Evolutionary conservation across 2,113 vertebrate genomes (phyloP), one percentile per base, ranked within the genome.

Genomic region (Lepisosteus osseus): DNA sequence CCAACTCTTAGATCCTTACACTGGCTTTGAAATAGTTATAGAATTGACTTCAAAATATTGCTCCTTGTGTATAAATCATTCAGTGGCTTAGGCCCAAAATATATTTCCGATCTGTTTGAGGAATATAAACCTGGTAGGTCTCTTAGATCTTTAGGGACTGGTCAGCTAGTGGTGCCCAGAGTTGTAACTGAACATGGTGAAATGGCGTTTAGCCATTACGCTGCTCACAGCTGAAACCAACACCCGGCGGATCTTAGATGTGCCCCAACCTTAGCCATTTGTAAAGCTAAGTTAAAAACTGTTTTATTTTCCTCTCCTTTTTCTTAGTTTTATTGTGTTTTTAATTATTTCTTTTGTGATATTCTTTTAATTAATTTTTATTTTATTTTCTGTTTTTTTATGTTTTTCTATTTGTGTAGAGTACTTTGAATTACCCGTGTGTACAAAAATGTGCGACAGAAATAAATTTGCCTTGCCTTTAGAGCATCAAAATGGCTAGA

Each of bases 351-450:
- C 29, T 29, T 2, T 29, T 29, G 29, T 29, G 29, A 29, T 29
- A 29, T 29, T 29, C 7, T 41, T 11, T 11, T 65, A 65, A 17
- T 66, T 43, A 66, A 0, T 66, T 7, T 66, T 44, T 44, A 13
- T 44, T 44, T n/a, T 45, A 43, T 9, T 43, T 44, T 6, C 64
- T 3, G 5, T 66, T 13, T 66, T 3, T 45, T 67, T 67, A 45
- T 12, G 13, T 67, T 1, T 45, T 47, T 67, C 3, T n/a, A 7
- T 14, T 47, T 45, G 47, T 67, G 9, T 47, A 47, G 14, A 44
- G 40, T 8, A 66, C 65, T 67, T 44, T 67, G 43, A n/a, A n/a
- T 67, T 67, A n/a, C 65, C 29, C 65, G 15, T 67, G 42, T 67
- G 65, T 47, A 67, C 12, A 1, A 3, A 66, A 51, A 51, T 51